phyloP scores from a whole-genome alignment of 2,888 invertebrate species.

The Andricus curvator region DNA sequence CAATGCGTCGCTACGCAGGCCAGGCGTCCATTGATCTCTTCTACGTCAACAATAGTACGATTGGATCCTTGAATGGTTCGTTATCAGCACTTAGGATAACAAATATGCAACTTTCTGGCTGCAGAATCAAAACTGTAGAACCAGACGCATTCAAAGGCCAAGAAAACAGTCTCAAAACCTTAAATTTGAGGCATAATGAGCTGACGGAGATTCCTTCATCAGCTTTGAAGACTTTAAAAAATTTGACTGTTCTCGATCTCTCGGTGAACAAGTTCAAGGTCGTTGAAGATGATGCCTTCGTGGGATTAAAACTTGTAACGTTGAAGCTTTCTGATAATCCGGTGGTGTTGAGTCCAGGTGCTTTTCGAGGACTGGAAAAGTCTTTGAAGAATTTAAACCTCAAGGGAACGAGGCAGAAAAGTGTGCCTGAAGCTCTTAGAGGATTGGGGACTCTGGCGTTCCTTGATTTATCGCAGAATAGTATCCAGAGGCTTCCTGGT shows the following conservation, averaged over 20 bases:
- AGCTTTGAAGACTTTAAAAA: constrained; percentile 84
- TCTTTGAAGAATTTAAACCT: constrained; percentile 93
- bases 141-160: constrained; percentile 90
- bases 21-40: constrained; percentile 86
- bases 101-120: constrained; percentile 92
- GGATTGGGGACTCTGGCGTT: constrained; percentile 90
- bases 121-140: constrained; percentile 86
- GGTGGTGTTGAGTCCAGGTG: constrained; percentile 84
- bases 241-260: constrained; percentile 89
- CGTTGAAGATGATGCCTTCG: constrained; percentile 88
- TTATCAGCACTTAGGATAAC: constrained; percentile 86
- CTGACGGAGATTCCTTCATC: constrained; percentile 88
- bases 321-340: constrained; percentile 94
- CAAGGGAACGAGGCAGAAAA: constrained; percentile 90
- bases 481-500: constrained; percentile 89
- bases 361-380: constrained; percentile 89
- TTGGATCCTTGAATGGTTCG: constrained; percentile 84
- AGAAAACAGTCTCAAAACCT: constrained; percentile 88
- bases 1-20: constrained; percentile 85
- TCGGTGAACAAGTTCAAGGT: constrained; percentile 88
- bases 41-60: constrained; percentile 93
- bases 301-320: constrained; percentile 87
- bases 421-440: constrained; percentile 88
- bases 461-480: constrained; percentile 93
- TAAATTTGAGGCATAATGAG: constrained; percentile 92